Base-by-base conservation (phyloP, 2,797 vertebrate genomes). In the Notoglanidium macrostoma region DNA sequence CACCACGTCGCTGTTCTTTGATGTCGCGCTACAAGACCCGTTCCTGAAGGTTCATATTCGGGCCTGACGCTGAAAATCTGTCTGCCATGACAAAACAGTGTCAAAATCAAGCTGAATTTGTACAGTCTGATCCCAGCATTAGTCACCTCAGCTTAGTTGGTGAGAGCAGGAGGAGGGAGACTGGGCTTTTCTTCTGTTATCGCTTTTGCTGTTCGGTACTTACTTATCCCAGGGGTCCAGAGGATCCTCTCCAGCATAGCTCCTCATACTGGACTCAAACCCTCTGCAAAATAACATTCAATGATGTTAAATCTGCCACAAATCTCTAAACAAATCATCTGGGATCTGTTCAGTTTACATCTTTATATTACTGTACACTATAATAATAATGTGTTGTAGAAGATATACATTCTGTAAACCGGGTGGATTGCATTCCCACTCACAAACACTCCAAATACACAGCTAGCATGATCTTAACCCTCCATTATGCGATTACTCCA, bases 161-260 rank as follows among this genome's bases (percentile, higher is more conserved):
- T 32, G 17, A 35, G 79, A 19, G 14, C 17, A 14, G 26, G 68
- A 6, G 14, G 5, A 14, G 1, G 63, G 40, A 40, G 40, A 40
- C 40, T 40, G 40, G 40, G 49, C 49, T 49, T 49, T 49, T 49
- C 49, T 49, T 49, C 49, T 49, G 7, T 7, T 49, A 7, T 49
- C 49, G 0, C 49, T 49, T 10, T 49, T 10, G 6, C 14, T 23
- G 70, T 70, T 21, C 7, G 54, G 26, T 21, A 35, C 94, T 92
- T 55, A 97, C 96, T 94, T 96, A 91, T 96, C 95, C 96, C 96
- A 97, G 0, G 94, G 92, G n/a, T 95, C 95, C 83, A 97, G 92
- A 0, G 96, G 96, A 86, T 97, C 96, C 2, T 91, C 87, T 0
- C 96, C 96, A 14, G 63, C 91, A 80, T 96, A 96, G 55, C 21